Evolutionary conservation across 2,888 invertebrate species (phyloP).

Genomic region (Automeris io): DNA sequence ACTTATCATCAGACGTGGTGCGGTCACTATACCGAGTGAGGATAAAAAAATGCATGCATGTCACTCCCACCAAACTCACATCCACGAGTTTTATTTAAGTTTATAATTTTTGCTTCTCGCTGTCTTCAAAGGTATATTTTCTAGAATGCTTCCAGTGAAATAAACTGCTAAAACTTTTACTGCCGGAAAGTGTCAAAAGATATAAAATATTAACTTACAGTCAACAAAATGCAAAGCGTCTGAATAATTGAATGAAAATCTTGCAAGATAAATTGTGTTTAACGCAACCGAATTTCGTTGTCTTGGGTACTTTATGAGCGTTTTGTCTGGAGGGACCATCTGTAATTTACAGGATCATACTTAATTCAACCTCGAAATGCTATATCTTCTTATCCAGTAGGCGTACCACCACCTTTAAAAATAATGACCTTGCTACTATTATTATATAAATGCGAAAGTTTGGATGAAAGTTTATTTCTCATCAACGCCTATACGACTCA

Average conservation of each 20-base stretch:
- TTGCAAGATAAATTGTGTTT: conserved; percentile 24
- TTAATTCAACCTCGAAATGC: conserved; percentile 1
- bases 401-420: conserved; percentile 12
- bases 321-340: not conserved
- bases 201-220: conserved; percentile 25
- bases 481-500: too few relatives aligned
- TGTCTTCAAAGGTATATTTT: too few relatives aligned
- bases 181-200: conserved; percentile 14
- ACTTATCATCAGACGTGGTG: too few relatives aligned
- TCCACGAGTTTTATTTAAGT: too few relatives aligned
- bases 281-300: conserved; percentile 3
- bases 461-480: too few relatives aligned
- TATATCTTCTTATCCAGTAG: not conserved
- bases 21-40: too few relatives aligned
- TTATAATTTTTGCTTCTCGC: too few relatives aligned
- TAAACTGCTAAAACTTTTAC: not conserved
- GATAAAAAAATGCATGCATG: too few relatives aligned
- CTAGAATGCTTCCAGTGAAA: not conserved
- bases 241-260: conserved; percentile 31
- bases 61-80: too few relatives aligned
- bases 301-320: not conserved
- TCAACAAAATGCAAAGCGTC: conserved; percentile 23
- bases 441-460: too few relatives aligned
- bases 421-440: too few relatives aligned
- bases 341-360: conserved; percentile 10